Evolutionary conservation across 2,797 vertebrate genomes (phyloP), one percentile per base, ranked within the genome.

Genomic region (Chromis chromis): DNA sequence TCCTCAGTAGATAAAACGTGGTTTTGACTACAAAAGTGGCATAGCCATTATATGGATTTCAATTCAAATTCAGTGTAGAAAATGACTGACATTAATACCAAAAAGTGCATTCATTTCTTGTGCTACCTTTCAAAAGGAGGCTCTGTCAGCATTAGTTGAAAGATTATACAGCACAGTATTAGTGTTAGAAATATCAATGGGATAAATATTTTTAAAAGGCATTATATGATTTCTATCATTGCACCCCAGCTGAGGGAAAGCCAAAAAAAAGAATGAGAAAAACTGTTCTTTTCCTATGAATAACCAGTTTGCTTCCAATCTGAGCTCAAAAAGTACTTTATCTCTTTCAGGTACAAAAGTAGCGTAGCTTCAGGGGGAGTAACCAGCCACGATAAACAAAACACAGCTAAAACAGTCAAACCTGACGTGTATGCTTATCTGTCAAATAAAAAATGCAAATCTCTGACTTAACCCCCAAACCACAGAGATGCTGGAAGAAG

Each of bases 351-450:
- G 60, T 73, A 28, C 11, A 62, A 54, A 33, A 49, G n/a, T 31
- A 50, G 33, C 19, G n/a, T 39, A 19, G 22, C 52, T 48, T 17
- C 1, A 4, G 24, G 42, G 6, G 17, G 21, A 52, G 48, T 36
- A 36, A 36, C 11, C 40, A 39, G 19, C 16, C 6, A 63, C 55
- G 59, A 25, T 57, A 58, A 82, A 70, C 16, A 65, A 16, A 28
- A 28, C 19, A 25, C 1, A 48, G 17, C 0, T 25, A 16, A 72
- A 73, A 21, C 12, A 54, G 58, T 44, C n/a, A 11, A 49, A 21
- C n/a, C 19, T 21, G 19, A 21, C 3, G 14, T 16, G 21, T 42
- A 9, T 42, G 40, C 9, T 4, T 40, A 40, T 1, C 0, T 22
- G 16, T 44, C 22, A 67, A 64, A 63, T 21, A 46, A 31, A 53